Conservation (phyloP, 1,140 invertebrate species). For the Penaeus japonicus region DNA sequence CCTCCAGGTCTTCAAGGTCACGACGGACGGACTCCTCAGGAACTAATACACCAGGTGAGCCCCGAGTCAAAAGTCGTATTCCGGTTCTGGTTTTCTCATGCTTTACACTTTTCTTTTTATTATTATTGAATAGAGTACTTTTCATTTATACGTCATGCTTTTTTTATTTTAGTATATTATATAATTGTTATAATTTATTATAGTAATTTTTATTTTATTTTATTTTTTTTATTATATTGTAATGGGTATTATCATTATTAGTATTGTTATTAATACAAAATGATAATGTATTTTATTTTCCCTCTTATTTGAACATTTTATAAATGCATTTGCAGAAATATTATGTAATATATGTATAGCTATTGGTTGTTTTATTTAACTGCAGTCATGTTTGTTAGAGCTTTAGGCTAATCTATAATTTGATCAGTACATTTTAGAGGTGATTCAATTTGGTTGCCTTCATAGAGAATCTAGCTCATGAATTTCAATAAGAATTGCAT, state of each 20-base stretch:
- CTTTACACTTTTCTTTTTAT: not conserved
- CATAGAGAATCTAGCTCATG: not conserved
- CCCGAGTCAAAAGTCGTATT: not conserved
- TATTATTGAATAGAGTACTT: not conserved
- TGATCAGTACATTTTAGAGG: not conserved
- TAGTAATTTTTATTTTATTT: no score
- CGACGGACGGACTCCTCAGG: constrained; percentile 74
- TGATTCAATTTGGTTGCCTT: not conserved
- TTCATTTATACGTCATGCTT: no score
- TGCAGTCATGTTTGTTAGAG: not conserved
- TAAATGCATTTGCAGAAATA: not conserved
- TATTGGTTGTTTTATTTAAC: not conserved
- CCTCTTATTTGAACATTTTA: not conserved
- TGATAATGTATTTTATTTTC: not conserved
- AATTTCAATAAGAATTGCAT: not conserved
- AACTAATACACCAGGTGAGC: constrained; percentile 75
- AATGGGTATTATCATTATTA: not conserved
- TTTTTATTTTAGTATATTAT: no score
- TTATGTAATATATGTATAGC: not conserved
- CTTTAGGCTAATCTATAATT: not conserved
- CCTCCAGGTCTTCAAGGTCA: constrained; percentile 68
- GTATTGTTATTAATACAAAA: not conserved
- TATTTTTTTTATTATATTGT: not conserved
- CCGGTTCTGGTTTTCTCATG: not conserved
- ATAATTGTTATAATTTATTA: no score